Evolutionary conservation across 2,888 invertebrate species (phyloP), one percentile per base, ranked within the genome.

Genomic region (Xestia rhomboidea): DNA sequence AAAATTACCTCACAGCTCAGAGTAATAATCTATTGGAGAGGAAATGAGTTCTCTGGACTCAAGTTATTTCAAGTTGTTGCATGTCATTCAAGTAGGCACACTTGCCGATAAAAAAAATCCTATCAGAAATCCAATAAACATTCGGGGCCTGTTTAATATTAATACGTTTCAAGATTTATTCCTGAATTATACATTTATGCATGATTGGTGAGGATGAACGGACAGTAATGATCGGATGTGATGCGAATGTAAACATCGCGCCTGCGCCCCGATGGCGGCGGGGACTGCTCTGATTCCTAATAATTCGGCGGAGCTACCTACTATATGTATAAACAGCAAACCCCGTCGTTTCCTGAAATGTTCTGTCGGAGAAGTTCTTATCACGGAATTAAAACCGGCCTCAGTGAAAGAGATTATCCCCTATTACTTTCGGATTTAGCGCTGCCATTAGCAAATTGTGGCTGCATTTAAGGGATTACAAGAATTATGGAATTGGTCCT

Each of bases 141-240:
- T 85, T 71, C 57, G 8, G 30, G 38, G 62, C 30, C 70, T 82
- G 84, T 77, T 86, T 80, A 81, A 79, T 85, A 85, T 85, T 76
- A 78, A 85, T 77, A 81, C 49, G 73, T 70, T 86, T 81, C 60
- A 74, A 74, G 74, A 84, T 79, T 41, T 81, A 81, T 85, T 84
- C 78, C 64, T 30, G 62, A 76, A 86, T 41, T 41, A 41, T 86
- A 73, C 72, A 84, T 85, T 86, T 81, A 86, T 78, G 84, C 77
- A 84, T 81, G 81, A 78, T 81, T 81, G 73, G 64, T 68, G 69
- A 68, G 73, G 76, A 84, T 88, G 81, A 84, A 87, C 80, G 83
- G 81, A 79, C 87, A 82, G 82, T 85, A 85, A 88, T 88, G 87
- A 88, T 89, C 82, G 80, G 66, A 81, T 84, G 84, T 77, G 81